Evolutionary conservation across 1,140 invertebrate genomes (phyloP).

Genomic region (Drosophila tani): DNA sequence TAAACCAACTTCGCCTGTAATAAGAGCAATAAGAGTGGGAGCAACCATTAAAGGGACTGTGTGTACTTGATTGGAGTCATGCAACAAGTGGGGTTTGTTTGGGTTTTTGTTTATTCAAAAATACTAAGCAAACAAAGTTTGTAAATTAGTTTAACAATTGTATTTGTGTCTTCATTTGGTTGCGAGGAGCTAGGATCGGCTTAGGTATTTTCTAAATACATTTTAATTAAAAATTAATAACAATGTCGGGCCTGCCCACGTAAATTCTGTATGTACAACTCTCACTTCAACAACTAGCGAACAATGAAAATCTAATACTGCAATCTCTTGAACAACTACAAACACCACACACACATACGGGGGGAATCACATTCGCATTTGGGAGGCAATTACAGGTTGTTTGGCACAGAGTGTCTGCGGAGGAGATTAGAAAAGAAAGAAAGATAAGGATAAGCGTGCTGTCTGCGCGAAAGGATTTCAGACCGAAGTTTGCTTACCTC

Average conservation of each 20-base stretch:
- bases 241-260: slow-evolving; percentile 61
- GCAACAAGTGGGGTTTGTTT: slow-evolving; percentile 39
- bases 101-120: slow-evolving; percentile 48
- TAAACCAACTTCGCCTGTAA: slow-evolving; percentile 67
- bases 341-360: slow-evolving; percentile 28
- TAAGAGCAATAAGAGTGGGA: slow-evolving; percentile 31
- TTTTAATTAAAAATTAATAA: slow-evolving; percentile 60
- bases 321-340: slow-evolving; percentile 57
- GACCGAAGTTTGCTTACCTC: slow-evolving; percentile 54
- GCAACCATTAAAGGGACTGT: slow-evolving; percentile 6
- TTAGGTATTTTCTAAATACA: slow-evolving; percentile 42
- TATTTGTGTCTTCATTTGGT: slow-evolving; percentile 66
- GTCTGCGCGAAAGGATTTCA: background rate
- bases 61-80: slow-evolving; percentile 20
- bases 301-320: slow-evolving; percentile 71
- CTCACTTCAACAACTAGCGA: slow-evolving; percentile 58
- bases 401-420: slow-evolving; percentile 51
- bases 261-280: slow-evolving; percentile 66
- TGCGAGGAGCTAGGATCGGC: slow-evolving; percentile 64
- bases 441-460: slow-evolving; percentile 32
- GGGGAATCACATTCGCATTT: slow-evolving; percentile 67
- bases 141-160: slow-evolving; percentile 63
- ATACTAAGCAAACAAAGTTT: slow-evolving; percentile 52
- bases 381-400: slow-evolving; percentile 35
- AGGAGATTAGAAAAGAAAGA: slow-evolving; percentile 27